These are phyloP conservation scores for Hemicordylus capensis DNA, from an alignment of 2,113 vertebrate species.

Conservation along the genomic window DNA sequence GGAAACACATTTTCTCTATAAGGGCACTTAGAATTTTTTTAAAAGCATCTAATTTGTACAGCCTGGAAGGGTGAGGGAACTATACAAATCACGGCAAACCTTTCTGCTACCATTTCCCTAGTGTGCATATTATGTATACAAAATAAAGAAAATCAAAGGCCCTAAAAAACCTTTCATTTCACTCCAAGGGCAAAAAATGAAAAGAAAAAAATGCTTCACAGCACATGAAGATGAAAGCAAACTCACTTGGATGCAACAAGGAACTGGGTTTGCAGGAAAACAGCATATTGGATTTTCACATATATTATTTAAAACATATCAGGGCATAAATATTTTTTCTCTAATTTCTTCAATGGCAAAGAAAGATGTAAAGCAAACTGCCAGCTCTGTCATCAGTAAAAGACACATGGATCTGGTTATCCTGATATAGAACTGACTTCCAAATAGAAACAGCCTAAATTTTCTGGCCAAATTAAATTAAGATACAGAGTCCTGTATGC, in stretches of 20 bases:
- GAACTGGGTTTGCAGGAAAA: slow-evolving; percentile 22
- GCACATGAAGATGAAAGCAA: not conserved
- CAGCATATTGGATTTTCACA: not conserved
- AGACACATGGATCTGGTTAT: not conserved
- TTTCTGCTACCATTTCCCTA: not conserved
- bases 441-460: not conserved
- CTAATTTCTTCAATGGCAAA: not conserved
- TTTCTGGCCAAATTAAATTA: not conserved
- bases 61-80: not conserved
- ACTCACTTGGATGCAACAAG: not conserved
- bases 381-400: not conserved
- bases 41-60: not conserved
- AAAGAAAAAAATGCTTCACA: not conserved
- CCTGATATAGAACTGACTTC: not conserved
- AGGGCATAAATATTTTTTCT: slow-evolving; percentile 4
- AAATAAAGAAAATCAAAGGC: slow-evolving; percentile 4
- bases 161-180: not conserved
- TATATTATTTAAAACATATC: not conserved
- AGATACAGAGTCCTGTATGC: not conserved
- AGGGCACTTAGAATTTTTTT: not conserved
- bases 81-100: not conserved
- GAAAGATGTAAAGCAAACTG: slow-evolving; percentile 1
- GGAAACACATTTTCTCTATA: not conserved
- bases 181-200: not conserved
- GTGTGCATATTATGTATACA: not conserved